Conservation (phyloP, 2,888 invertebrate species). For the Agrotis exclamationis region DNA sequence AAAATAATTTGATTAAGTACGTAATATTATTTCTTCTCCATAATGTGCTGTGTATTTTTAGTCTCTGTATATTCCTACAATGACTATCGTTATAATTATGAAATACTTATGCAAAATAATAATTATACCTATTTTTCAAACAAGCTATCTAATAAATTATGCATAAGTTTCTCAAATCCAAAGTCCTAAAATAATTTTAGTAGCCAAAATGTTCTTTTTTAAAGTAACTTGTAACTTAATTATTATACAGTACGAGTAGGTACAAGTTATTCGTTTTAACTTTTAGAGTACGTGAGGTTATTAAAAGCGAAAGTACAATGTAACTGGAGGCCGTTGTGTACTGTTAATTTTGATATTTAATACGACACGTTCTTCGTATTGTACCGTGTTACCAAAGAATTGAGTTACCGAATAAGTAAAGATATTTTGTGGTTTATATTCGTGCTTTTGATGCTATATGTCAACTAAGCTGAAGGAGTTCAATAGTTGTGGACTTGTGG, state of each 20-base stretch:
- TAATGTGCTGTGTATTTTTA: no score
- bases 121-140: no score
- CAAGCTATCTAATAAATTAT: no score
- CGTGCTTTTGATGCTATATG: neutral
- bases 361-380: conserved; percentile 31
- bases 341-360: conserved; percentile 56
- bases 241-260: neutral
- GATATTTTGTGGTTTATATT: neutral
- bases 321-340: conserved; percentile 46
- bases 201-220: neutral
- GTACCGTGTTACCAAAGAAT: conserved; percentile 14
- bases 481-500: no score
- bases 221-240: neutral
- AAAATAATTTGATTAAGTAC: no score
- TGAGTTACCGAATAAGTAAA: conserved; percentile 29
- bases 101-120: no score
- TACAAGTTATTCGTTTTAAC: conserved; percentile 22
- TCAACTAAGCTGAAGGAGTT: neutral
- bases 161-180: neutral
- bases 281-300: conserved; percentile 45
- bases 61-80: no score
- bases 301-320: conserved; percentile 52
- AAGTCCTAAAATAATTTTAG: neutral
- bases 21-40: no score
- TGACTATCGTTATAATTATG: no score